These are phyloP conservation scores for Rhynchopsitta pachyrhyncha DNA, from an alignment of 2,113 vertebrate genomes.

Conservation along the genomic window DNA sequence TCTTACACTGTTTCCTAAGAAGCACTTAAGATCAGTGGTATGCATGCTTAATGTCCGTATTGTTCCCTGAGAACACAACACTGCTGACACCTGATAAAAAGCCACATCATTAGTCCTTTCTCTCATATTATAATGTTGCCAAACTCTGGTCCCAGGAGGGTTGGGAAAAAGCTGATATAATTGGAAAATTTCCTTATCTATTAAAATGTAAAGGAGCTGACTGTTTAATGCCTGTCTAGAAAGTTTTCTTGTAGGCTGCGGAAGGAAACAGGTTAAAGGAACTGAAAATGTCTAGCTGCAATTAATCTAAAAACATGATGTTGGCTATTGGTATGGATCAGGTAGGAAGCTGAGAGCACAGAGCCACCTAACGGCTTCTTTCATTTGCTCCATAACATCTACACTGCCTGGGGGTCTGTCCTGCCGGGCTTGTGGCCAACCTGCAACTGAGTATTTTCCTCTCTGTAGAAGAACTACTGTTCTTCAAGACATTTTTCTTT, in stretches of 20 bases:
- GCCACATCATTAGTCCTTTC: neutral
- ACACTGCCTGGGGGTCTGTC: neutral
- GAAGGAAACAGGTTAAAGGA: conserved; percentile 18
- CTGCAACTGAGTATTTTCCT: neutral
- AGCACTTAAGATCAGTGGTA: neutral
- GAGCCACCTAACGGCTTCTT: neutral
- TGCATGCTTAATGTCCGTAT: accelerated
- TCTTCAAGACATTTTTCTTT: neutral
- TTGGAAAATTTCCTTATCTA: neutral
- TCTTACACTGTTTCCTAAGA: neutral
- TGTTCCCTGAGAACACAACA: neutral
- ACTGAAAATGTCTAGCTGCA: neutral
- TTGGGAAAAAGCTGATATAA: neutral
- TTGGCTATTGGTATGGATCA: neutral
- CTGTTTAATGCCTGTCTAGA: neutral
- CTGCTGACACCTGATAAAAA: neutral
- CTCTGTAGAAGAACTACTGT: neutral
- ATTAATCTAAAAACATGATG: neutral
- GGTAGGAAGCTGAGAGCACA: neutral
- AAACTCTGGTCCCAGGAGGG: neutral
- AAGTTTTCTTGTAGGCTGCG: neutral
- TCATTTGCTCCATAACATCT: neutral
- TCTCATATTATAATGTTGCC: neutral
- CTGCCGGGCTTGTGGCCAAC: neutral
- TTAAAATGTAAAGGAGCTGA: neutral